Evolutionary conservation across 1,140 invertebrate genomes (phyloP).

Genomic region (Colletes latitarsis): DNA sequence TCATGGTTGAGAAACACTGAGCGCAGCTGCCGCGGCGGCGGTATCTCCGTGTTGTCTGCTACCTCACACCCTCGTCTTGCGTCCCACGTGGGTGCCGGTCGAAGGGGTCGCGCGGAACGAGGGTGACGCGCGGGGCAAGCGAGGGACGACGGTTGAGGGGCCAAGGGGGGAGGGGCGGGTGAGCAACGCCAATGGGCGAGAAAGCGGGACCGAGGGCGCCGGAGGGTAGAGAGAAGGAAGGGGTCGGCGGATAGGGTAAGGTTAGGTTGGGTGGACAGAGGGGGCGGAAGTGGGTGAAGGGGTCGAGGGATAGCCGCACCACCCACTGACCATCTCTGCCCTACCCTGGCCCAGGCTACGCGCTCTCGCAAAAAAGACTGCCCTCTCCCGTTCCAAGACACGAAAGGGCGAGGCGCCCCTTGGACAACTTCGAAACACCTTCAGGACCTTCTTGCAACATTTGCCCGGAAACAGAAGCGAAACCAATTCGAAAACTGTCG

Average conservation of each 20-base stretch:
- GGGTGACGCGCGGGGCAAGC: constrained; percentile 66
- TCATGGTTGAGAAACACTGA: constrained; percentile 73
- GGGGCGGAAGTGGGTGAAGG: constrained; percentile 62
- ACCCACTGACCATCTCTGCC: constrained; percentile 72
- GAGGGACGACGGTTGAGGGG: constrained; percentile 23
- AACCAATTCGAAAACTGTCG: not conserved
- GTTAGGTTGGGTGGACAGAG: constrained; percentile 58
- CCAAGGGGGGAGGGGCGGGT: constrained; percentile 12
- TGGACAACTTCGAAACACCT: not conserved
- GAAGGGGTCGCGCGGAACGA: constrained; percentile 78
- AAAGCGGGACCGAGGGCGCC: constrained; percentile 43
- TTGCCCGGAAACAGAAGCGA: constrained; percentile 5
- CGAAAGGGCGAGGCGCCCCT: constrained; percentile 27
- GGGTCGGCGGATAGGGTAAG: constrained; percentile 47
- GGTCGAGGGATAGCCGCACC: constrained; percentile 64
- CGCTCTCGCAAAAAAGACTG: constrained; percentile 47
- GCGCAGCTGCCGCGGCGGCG: constrained; percentile 73
- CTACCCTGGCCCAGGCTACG: constrained; percentile 46
- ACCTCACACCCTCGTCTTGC: constrained; percentile 75
- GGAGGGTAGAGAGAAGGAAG: constrained; percentile 17
- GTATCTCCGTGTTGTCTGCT: constrained; percentile 77
- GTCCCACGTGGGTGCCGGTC: constrained; percentile 75
- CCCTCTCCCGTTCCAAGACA: constrained; percentile 38
- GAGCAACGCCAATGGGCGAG: constrained; percentile 48
- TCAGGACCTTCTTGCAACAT: constrained; percentile 22